phyloP scores from a whole-genome alignment of 2,797 vertebrate genomes.

The Sus cebifrons region DNA sequence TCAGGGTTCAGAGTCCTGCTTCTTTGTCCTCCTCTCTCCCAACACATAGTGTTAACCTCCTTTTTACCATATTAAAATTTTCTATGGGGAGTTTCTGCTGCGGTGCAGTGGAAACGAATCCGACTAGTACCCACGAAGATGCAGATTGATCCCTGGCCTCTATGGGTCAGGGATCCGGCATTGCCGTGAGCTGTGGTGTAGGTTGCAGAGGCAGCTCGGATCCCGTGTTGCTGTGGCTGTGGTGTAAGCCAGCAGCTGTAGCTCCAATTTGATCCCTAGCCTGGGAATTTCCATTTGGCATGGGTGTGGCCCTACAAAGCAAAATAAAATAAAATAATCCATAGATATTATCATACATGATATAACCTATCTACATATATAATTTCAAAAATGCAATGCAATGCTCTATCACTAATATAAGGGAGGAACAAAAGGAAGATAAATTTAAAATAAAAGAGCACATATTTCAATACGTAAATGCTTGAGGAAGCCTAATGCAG shows the following conservation, averaged over 20 bases:
- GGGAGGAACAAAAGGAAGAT: background rate
- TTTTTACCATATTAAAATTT: background rate
- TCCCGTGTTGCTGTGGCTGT: too few relatives aligned
- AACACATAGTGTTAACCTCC: background rate
- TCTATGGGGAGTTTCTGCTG: too few relatives aligned
- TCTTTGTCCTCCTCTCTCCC: background rate
- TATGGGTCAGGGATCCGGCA: too few relatives aligned
- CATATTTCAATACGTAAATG: background rate
- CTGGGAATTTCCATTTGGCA: too few relatives aligned
- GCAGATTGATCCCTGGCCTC: too few relatives aligned
- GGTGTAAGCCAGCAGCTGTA: too few relatives aligned
- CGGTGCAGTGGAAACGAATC: too few relatives aligned
- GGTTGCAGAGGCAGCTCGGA: too few relatives aligned
- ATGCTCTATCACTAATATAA: background rate
- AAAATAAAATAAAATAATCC: background rate
- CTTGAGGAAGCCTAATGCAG: background rate
- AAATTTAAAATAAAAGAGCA: constrained; percentile 18
- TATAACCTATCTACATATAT: background rate
- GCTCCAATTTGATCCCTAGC: too few relatives aligned
- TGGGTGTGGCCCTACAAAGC: too few relatives aligned
- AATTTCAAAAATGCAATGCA: background rate
- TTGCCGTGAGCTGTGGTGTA: too few relatives aligned
- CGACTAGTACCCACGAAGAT: too few relatives aligned
- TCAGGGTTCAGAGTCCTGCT: background rate
- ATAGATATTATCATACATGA: background rate